Conservation (phyloP, 2,797 vertebrate species). For the Tachyglossus aculeatus region DNA sequence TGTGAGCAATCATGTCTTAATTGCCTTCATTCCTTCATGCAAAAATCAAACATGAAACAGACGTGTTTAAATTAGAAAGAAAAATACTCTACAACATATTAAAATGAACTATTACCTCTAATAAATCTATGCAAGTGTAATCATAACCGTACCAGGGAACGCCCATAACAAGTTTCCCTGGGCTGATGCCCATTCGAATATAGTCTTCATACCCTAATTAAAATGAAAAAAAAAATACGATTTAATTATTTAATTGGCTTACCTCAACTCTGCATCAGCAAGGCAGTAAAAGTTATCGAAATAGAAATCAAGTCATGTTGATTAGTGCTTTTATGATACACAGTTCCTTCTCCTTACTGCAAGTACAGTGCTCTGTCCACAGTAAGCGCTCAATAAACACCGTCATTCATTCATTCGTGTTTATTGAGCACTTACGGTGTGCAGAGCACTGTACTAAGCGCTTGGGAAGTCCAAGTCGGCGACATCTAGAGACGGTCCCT, state of each 20-base stretch:
- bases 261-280: neutral
- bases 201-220: constrained; percentile 86
- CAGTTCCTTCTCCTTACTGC: too few species aligned
- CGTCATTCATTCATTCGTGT: too few species aligned
- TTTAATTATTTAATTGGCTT: neutral
- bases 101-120: constrained; percentile 76
- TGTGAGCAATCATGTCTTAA: too few species aligned
- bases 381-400: too few species aligned
- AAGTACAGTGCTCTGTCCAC: too few species aligned
- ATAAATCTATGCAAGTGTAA: constrained; percentile 85
- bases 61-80: neutral
- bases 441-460: too few species aligned
- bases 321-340: too few species aligned
- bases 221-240: constrained; percentile 48
- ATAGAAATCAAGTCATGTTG: too few species aligned
- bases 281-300: constrained; percentile 8
- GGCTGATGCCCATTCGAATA: constrained; percentile 81
- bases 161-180: constrained; percentile 93
- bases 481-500: too few species aligned
- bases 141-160: constrained; percentile 98
- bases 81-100: neutral
- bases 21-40: constrained; percentile 4
- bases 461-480: too few species aligned
- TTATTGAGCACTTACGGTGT: too few species aligned
- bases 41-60: neutral